These are phyloP conservation scores for Poeciliopsis presidionis DNA, from an alignment of 2,797 vertebrate species.

Conservation along the genomic window DNA sequence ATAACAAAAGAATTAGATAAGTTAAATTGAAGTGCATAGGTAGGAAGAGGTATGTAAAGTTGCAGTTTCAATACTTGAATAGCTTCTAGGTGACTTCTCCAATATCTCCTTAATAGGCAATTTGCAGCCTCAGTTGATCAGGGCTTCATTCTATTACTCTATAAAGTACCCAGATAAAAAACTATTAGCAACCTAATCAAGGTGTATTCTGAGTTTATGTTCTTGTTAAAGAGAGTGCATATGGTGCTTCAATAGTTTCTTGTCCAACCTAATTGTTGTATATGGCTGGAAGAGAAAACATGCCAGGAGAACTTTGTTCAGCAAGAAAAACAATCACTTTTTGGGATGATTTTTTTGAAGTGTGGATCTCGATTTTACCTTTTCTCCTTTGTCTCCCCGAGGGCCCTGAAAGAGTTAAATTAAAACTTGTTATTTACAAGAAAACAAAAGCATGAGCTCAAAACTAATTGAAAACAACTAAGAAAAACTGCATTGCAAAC, in stretches of 20 bases:
- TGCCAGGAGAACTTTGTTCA: slow-evolving; percentile 13
- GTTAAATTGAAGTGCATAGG: slow-evolving; percentile 38
- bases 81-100: slow-evolving; percentile 50
- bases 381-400: slow-evolving; percentile 71
- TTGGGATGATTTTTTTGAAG: not conserved
- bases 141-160: slow-evolving; percentile 59
- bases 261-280: slow-evolving; percentile 40
- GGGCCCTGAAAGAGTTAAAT: slow-evolving; percentile 53
- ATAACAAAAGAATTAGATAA: slow-evolving; percentile 16
- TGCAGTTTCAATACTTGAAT: slow-evolving; percentile 36
- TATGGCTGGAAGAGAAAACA: slow-evolving; percentile 32
- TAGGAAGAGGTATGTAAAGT: slow-evolving; percentile 16
- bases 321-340: slow-evolving; percentile 15
- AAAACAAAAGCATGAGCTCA: slow-evolving; percentile 5
- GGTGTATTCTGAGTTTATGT: slow-evolving; percentile 41
- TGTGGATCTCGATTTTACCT: slow-evolving; percentile 56
- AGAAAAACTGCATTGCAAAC: not conserved
- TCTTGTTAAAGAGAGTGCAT: slow-evolving; percentile 34
- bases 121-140: slow-evolving; percentile 63
- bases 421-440: slow-evolving; percentile 23
- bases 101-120: slow-evolving; percentile 57
- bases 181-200: slow-evolving; percentile 66
- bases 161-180: slow-evolving; percentile 56
- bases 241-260: slow-evolving; percentile 40
- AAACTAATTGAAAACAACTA: not conserved